A percentile compares a stretch with the other conserved stretches of the same genome.
phyloP scores from a whole-genome alignment of 2,888 invertebrate genomes.

The Punctoribates punctum region DNA sequence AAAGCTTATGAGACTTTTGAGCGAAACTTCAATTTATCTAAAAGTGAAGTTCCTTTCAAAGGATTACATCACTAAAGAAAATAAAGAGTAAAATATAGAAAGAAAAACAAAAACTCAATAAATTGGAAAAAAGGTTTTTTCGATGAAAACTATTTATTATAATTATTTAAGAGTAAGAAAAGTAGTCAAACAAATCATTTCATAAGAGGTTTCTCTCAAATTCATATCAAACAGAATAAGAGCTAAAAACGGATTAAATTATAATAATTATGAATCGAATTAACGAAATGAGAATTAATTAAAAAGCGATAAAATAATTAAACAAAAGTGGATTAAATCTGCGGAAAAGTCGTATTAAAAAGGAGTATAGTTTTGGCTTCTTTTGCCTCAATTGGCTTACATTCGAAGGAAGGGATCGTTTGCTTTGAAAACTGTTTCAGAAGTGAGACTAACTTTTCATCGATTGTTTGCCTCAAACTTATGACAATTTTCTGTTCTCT shows the following conservation, averaged over 20 bases:
- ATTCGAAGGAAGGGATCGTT: not conserved
- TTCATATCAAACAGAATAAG: not conserved
- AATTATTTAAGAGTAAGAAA: not conserved
- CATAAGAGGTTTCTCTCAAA: not conserved
- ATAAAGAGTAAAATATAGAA: not conserved
- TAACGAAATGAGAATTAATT: not conserved
- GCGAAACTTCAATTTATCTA: conserved; percentile 20
- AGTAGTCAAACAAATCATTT: not conserved
- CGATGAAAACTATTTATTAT: conserved; percentile 12
- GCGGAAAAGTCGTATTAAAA: not conserved
- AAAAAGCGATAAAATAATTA: not conserved
- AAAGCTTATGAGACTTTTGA: conserved; percentile 28
- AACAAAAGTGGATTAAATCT: not conserved
- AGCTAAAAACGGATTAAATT: not conserved
- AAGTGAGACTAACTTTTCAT: not conserved
- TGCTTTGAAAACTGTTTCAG: not conserved
- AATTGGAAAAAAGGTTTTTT: not conserved
- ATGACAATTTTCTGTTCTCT: not conserved
- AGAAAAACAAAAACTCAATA: not conserved
- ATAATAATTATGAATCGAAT: not conserved
- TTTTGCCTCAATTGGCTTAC: not conserved
- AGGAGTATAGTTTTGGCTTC: not conserved
- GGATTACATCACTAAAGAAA: not conserved
- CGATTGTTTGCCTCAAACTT: not conserved
- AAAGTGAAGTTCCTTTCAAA: conserved; percentile 1